Conservation (phyloP, 2,113 vertebrate species). For the Anguilla rostrata region DNA sequence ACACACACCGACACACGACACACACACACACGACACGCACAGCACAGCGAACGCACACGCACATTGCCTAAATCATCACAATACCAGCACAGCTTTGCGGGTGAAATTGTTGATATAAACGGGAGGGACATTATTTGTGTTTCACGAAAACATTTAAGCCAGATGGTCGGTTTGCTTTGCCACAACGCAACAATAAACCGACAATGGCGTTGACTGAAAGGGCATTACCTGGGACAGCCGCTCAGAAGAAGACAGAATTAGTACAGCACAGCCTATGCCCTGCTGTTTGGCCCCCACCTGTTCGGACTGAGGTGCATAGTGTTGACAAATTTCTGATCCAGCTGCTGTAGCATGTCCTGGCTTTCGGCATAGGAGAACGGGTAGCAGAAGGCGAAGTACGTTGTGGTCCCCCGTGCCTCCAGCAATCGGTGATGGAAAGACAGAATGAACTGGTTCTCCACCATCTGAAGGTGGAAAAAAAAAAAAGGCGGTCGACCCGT, state of each 20-base stretch:
- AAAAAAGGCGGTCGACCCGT: background rate
- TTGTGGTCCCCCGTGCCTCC: constrained; percentile 83
- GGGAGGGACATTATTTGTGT: background rate
- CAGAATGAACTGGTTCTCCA: constrained; percentile 88
- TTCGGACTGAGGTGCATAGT: constrained; percentile 67
- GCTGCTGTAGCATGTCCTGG: constrained; percentile 86
- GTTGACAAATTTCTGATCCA: constrained; percentile 80
- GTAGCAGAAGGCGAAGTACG: constrained; percentile 96
- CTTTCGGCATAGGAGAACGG: constrained; percentile 92
- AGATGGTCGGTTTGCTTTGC: background rate
- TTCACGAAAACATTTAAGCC: too few relatives aligned
- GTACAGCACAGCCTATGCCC: background rate
- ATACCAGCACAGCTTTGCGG: background rate
- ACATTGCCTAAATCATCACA: background rate
- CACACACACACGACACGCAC: background rate
- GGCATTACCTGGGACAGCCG: background rate
- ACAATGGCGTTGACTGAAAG: background rate
- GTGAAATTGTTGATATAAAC: background rate
- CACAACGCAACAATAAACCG: background rate
- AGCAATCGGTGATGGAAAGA: constrained; percentile 89
- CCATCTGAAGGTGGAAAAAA: constrained; percentile 73
- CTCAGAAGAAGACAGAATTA: background rate
- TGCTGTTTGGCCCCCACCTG: constrained; percentile 68
- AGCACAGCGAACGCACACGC: too few relatives aligned
- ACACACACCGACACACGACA: too few relatives aligned